Base-by-base conservation (phyloP, 2,113 vertebrate species). In the Nicator chloris region DNA sequence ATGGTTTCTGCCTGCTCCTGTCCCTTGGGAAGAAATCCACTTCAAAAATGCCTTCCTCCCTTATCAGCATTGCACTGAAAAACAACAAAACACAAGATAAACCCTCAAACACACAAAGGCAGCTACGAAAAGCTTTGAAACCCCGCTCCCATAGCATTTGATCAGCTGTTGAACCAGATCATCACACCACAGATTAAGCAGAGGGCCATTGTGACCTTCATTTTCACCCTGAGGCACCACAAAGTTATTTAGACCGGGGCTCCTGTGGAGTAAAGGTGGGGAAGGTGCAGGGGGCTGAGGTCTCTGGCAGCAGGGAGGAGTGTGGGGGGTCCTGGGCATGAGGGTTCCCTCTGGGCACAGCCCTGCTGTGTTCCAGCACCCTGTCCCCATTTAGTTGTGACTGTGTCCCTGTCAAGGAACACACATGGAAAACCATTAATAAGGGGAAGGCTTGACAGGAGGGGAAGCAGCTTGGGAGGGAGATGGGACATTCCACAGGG, bases 261-360 rank as follows among this genome's bases (percentile, higher is more conserved):
- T 80, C 71, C 88, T 82, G 59, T 61, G 63, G 27, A 28, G 26
- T 22, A 11, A 68, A 83, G 9, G 4, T 7, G 40, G 5, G 31
- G 17, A 63, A 57, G 23, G 26, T 10, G 39, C 40, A 37, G 27
- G 54, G 50, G 69, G 13, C 23, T 64, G 31, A 20, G 49, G 47
- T 63, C 21, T 57, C 23, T 37, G 40, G 54, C 60, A 57, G 35
- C 26, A 35, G 42, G 63, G n/a, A 76, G 50, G 39, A 40, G 28
- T 0, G 3, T 0, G 2, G 23, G 21, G 40, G 33, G 27, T 47
- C 5, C 0, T 1, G 4, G 54, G 6, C 10, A 4, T 4, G 44
- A 0, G 6, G 9, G 63, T 20, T 30, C 23, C 49, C 71, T 42
- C 31, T 8, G 1, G 9, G 53, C 51, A 31, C 44, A 15, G 80